A percentile compares a stretch with the other conserved stretches of the same genome.
Conservation (phyloP, 2,888 invertebrate species). For the Chloromyia formosa region DNA sequence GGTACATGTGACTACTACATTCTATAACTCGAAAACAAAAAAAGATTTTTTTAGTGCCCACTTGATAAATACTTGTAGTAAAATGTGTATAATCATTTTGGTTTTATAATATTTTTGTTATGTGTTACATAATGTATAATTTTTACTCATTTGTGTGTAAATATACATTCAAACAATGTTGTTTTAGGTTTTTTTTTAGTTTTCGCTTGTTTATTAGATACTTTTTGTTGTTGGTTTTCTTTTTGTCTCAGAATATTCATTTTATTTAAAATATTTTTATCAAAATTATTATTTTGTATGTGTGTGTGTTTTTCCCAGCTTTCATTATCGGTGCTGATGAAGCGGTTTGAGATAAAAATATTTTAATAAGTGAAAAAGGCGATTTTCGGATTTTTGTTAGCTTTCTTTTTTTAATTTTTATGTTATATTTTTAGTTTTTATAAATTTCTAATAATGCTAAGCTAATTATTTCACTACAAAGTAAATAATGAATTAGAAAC, state of each 20-base stretch:
- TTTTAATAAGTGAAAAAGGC: constrained; percentile 44
- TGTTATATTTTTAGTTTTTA: not conserved
- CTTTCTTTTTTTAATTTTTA: constrained; percentile 1
- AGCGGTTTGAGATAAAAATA: constrained; percentile 39
- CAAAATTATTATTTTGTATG: constrained; percentile 31
- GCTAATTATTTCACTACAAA: not conserved
- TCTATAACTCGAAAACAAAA: constrained; percentile 35
- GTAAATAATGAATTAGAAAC: not conserved
- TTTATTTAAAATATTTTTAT: constrained; percentile 46
- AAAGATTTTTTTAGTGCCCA: constrained; percentile 16
- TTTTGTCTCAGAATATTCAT: constrained; percentile 21
- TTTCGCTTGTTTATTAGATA: constrained; percentile 10
- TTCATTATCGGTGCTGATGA: not conserved
- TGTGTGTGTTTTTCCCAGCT: not conserved
- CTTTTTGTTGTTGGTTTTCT: not conserved
- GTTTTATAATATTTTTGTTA: too few species aligned
- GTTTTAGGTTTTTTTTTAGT: not conserved
- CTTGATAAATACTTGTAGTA: constrained; percentile 36
- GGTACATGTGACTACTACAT: constrained; percentile 52
- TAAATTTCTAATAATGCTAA: constrained; percentile 5
- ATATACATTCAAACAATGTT: constrained; percentile 38
- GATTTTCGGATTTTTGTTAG: too few species aligned
- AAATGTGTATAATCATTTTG: constrained; percentile 12
- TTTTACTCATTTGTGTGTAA: constrained; percentile 15
- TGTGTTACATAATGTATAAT: constrained; percentile 7